A percentile compares a stretch with the other conserved stretches of the same genome.
Evolutionary conservation across 2,888 invertebrate genomes (phyloP).

Genomic region (Bombylius discolor): DNA sequence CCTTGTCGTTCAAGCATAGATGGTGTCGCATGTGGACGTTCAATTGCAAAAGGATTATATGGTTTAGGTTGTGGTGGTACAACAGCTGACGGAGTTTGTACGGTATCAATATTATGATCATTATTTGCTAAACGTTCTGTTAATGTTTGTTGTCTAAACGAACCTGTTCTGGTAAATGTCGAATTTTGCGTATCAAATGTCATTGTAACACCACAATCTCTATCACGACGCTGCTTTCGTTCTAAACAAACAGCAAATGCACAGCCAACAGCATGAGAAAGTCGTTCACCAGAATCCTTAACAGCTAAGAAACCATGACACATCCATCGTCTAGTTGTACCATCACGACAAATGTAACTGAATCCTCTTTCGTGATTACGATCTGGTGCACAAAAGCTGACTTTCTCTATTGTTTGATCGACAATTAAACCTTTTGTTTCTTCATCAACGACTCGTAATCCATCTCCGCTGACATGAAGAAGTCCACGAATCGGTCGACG

Average conservation of each 20-base stretch:
- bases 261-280: slow-evolving; percentile 98
- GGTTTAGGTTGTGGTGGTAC: slow-evolving; percentile 45
- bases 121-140: slow-evolving; percentile 57
- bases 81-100: slow-evolving; percentile 26
- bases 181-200: slow-evolving; percentile 80
- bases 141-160: slow-evolving; percentile 73
- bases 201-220: slow-evolving; percentile 89
- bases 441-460: slow-evolving; percentile 93
- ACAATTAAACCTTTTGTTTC: slow-evolving; percentile 97
- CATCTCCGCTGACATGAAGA: slow-evolving; percentile 86
- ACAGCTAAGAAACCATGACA: slow-evolving; percentile 97
- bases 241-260: slow-evolving; percentile 98
- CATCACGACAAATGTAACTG: slow-evolving; percentile 98
- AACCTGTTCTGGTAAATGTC: slow-evolving; percentile 85
- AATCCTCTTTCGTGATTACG: slow-evolving; percentile 91
- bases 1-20: slow-evolving; percentile 91
- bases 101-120: slow-evolving; percentile 37
- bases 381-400: slow-evolving; percentile 99
- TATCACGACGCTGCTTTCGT: slow-evolving; percentile 92
- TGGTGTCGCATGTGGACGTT: slow-evolving; percentile 89
- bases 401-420: slow-evolving; percentile 99
- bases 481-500: slow-evolving; percentile 80
- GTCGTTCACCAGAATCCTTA: slow-evolving; percentile 90
- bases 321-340: slow-evolving; percentile 98
- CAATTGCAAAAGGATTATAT: slow-evolving; percentile 85